Conservation (phyloP, 2,113 vertebrate species). For the Phasianus colchicus region DNA sequence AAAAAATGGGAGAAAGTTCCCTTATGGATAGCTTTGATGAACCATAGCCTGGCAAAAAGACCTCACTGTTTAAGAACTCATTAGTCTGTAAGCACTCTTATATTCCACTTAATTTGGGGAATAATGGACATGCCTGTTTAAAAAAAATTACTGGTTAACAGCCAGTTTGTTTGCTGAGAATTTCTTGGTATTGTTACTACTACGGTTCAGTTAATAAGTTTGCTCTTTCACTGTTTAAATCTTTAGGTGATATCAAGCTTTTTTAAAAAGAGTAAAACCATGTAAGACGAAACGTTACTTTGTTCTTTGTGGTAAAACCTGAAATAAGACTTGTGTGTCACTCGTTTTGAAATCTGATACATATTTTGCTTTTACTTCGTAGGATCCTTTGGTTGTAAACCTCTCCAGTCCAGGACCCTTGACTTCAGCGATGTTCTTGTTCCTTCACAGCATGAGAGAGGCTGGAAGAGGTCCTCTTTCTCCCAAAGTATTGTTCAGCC, state of each 20-base stretch:
- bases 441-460: conserved; percentile 96
- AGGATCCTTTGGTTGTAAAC: conserved; percentile 88
- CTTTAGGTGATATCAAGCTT: background rate
- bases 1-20: background rate
- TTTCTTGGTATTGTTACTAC: background rate
- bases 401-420: conserved; percentile 91
- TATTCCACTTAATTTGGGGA: background rate
- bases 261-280: background rate
- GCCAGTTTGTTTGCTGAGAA: background rate
- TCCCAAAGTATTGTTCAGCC: conserved; percentile 95
- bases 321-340: background rate
- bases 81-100: background rate
- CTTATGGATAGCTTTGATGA: background rate
- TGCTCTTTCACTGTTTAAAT: background rate
- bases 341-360: conserved; percentile 45
- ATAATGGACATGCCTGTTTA: background rate
- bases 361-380: conserved; percentile 59
- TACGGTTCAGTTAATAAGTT: background rate
- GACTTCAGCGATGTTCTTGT: conserved; percentile 95
- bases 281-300: background rate
- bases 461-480: conserved; percentile 90
- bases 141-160: background rate
- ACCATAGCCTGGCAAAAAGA: background rate
- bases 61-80: background rate
- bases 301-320: background rate